Percentiles rank a stretch among this genome's conserved stretches.
phyloP scores from a whole-genome alignment of 2,888 invertebrate species.

The Leptinotarsa juncta region DNA sequence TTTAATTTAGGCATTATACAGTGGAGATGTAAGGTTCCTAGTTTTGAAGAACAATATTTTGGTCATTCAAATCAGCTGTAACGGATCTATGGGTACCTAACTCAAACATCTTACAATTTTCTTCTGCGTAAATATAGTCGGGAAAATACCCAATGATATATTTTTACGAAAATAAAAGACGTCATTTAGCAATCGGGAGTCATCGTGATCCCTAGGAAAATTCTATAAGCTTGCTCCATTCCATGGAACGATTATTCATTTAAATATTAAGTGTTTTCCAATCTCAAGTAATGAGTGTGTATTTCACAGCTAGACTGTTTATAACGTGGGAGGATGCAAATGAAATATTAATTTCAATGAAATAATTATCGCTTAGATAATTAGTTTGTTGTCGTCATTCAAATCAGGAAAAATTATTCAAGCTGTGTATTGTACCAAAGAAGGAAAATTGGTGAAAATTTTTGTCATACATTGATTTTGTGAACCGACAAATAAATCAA shows the following conservation, averaged over 20 bases:
- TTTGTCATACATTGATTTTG: no score
- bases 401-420: neutral
- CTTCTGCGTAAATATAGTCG: no score
- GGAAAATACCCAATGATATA: no score
- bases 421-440: neutral
- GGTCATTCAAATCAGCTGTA: no score
- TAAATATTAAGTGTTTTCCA: neutral
- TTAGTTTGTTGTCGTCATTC: neutral
- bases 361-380: conserved; percentile 10
- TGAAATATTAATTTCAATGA: neutral
- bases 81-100: no score
- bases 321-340: conserved; percentile 1
- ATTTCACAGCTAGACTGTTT: neutral
- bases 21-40: no score
- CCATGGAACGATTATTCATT: neutral
- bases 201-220: neutral
- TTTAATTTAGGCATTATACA: no score
- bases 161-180: no score
- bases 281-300: neutral
- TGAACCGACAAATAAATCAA: no score
- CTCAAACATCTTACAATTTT: no score
- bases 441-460: no score
- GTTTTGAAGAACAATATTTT: no score
- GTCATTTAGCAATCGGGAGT: neutral
- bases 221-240: neutral